A percentile compares a stretch with the other conserved stretches of the same genome.
phyloP scores from a whole-genome alignment of 2,888 invertebrate species.

The Andricus curvator region DNA sequence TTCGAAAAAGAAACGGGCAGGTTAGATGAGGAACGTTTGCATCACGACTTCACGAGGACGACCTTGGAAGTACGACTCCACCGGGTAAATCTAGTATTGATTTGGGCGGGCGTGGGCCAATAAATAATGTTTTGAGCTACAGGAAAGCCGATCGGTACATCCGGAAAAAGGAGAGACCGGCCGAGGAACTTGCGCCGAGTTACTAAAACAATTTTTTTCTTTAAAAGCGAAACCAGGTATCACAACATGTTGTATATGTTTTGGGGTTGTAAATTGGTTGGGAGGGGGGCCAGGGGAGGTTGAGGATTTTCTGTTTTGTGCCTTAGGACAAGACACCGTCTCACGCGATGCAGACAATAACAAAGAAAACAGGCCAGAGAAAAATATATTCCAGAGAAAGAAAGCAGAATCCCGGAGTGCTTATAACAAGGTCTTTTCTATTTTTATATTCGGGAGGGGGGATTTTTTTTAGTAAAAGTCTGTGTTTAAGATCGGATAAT shows the following conservation, averaged over 20 bases:
- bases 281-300: constrained; percentile 30
- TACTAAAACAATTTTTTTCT: background rate
- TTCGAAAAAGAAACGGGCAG: constrained; percentile 41
- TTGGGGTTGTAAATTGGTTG: constrained; percentile 9
- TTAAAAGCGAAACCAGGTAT: constrained; percentile 15
- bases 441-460: background rate
- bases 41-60: constrained; percentile 48
- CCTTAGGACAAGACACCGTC: constrained; percentile 43
- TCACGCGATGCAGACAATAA: background rate
- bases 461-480: constrained; percentile 16
- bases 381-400: background rate
- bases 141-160: constrained; percentile 40
- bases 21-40: constrained; percentile 42
- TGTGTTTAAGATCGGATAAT: constrained; percentile 19
- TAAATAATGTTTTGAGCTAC: constrained; percentile 45
- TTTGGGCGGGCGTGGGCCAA: constrained; percentile 13
- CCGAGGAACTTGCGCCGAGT: background rate
- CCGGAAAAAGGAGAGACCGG: background rate
- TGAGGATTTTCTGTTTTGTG: constrained; percentile 47
- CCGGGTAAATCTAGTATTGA: constrained; percentile 32
- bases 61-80: constrained; percentile 8
- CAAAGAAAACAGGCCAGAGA: background rate
- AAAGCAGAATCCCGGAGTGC: constrained; percentile 16
- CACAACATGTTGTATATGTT: background rate
- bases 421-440: background rate